Conservation (phyloP, 2,113 vertebrate species). For the Gambusia holbrooki region DNA sequence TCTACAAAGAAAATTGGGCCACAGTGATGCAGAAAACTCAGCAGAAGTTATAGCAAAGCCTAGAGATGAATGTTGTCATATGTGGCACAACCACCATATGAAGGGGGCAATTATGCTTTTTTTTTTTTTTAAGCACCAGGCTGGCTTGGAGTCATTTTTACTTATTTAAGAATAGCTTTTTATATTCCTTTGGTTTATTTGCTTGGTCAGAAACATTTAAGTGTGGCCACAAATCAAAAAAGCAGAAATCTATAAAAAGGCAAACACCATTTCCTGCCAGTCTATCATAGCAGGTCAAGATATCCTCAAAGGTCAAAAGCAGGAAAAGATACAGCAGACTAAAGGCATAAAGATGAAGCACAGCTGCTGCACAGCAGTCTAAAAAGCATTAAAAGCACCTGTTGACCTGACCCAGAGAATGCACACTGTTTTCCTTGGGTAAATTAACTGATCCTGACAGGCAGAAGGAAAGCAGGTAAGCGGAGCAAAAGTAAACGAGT, state of each 20-base stretch:
- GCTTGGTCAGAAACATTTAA: not conserved
- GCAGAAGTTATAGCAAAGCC: no score
- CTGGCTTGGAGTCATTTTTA: no score
- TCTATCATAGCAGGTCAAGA: constrained; percentile 13
- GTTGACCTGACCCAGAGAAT: constrained; percentile 36
- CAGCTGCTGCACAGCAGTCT: not conserved
- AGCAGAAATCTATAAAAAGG: not conserved
- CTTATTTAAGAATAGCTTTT: not conserved
- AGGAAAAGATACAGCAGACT: not conserved
- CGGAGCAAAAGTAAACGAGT: constrained; percentile 32
- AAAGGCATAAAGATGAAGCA: constrained; percentile 6
- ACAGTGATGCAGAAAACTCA: no score
- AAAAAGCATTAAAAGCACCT: constrained; percentile 18
- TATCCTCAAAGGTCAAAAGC: constrained; percentile 2
- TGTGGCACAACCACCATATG: no score
- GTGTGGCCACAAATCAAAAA: not conserved
- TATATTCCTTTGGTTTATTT: not conserved
- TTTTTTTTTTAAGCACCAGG: no score
- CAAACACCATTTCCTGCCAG: not conserved
- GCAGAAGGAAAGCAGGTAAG: constrained; percentile 14
- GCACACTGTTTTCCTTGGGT: constrained; percentile 7
- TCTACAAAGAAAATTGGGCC: no score
- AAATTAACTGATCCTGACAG: constrained; percentile 21
- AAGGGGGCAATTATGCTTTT: no score
- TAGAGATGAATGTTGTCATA: no score